Conservation (phyloP, 2,888 invertebrate species). For the Eupeodes latifasciatus region DNA sequence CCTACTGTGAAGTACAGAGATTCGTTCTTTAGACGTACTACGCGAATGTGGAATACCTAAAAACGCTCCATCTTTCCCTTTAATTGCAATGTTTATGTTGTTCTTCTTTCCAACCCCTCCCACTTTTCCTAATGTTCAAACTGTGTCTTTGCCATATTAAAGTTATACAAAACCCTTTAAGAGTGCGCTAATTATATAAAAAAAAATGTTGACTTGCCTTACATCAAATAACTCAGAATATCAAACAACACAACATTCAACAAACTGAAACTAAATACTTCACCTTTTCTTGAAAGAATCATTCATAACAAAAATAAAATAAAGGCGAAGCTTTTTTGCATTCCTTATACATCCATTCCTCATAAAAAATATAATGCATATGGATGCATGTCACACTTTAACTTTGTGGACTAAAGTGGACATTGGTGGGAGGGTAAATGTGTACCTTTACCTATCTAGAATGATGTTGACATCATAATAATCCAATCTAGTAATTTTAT, state of each 20-base stretch:
- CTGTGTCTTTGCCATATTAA: too few relatives aligned
- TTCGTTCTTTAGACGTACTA: too few relatives aligned
- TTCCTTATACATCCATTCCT: slow-evolving; percentile 27
- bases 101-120: too few relatives aligned
- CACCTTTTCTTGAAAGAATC: background rate
- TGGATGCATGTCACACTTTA: slow-evolving; percentile 38
- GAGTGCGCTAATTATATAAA: too few relatives aligned
- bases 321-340: slow-evolving; percentile 44
- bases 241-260: background rate
- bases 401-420: slow-evolving; percentile 22
- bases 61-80: too few relatives aligned
- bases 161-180: too few relatives aligned
- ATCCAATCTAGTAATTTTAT: slow-evolving; percentile 45
- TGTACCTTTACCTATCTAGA: slow-evolving; percentile 2
- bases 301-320: slow-evolving; percentile 32
- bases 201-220: too few relatives aligned
- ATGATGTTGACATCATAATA: slow-evolving; percentile 37
- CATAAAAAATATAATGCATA: slow-evolving; percentile 28
- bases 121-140: too few relatives aligned
- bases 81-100: too few relatives aligned
- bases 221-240: background rate
- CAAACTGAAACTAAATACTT: background rate
- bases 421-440: slow-evolving; percentile 55
- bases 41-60: too few relatives aligned
- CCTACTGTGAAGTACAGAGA: too few relatives aligned